Percentiles rank a stretch among this genome's conserved stretches.
These are phyloP conservation scores for Neogobius melanostomus DNA, from an alignment of 2,113 vertebrate species.

Conservation along the genomic window DNA sequence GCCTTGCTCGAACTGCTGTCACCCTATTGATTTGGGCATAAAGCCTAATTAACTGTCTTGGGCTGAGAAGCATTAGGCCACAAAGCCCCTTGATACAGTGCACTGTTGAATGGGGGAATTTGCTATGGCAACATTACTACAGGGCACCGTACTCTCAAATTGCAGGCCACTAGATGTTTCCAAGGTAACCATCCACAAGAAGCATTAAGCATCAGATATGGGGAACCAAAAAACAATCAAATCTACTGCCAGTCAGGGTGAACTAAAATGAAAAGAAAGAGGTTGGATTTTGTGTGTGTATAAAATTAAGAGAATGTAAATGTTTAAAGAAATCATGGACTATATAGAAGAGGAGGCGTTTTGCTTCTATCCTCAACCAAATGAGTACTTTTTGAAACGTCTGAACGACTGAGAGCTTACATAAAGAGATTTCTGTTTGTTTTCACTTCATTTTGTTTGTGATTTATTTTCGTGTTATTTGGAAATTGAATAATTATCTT, in stretches of 20 bases:
- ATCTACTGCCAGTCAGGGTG: not conserved
- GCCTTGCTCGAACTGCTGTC: slow-evolving; percentile 43
- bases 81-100: slow-evolving; percentile 47
- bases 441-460: too few relatives aligned
- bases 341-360: too few relatives aligned
- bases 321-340: too few relatives aligned
- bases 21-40: slow-evolving; percentile 63
- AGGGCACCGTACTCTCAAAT: slow-evolving; percentile 66
- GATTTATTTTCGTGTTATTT: too few relatives aligned
- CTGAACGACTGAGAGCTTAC: too few relatives aligned
- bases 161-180: slow-evolving; percentile 74
- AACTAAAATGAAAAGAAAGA: not conserved
- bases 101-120: slow-evolving; percentile 48
- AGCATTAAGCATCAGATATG: slow-evolving; percentile 47
- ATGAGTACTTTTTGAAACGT: too few relatives aligned
- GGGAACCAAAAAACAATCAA: slow-evolving; percentile 43
- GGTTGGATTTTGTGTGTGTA: too few relatives aligned
- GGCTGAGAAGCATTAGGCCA: slow-evolving; percentile 46
- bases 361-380: too few relatives aligned
- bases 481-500: too few relatives aligned
- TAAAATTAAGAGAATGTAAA: too few relatives aligned
- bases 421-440: too few relatives aligned
- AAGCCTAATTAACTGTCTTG: slow-evolving; percentile 62
- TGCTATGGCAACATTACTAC: slow-evolving; percentile 68
- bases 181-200: slow-evolving; percentile 74